These are phyloP conservation scores for Rhinogobio ventralis DNA, from an alignment of 2,797 vertebrate species.

Conservation along the genomic window DNA sequence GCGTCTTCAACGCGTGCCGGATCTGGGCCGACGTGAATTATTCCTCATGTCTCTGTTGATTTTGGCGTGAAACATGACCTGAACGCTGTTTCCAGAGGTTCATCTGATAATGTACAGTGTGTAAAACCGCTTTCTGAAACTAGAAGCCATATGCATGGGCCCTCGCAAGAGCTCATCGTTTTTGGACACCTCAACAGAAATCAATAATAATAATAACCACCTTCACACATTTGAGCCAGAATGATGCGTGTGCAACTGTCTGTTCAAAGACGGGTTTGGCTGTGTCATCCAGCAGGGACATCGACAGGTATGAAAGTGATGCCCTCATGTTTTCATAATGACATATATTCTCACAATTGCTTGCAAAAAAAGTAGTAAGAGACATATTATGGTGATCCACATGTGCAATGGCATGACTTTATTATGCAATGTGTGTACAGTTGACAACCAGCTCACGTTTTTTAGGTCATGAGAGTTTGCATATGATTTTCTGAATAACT, in stretches of 20 bases:
- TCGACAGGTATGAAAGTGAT: no score
- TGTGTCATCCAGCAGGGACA: conserved; percentile 23
- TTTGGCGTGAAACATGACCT: not conserved
- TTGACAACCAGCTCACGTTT: not conserved
- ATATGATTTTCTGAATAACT: not conserved
- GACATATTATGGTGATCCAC: conserved; percentile 46
- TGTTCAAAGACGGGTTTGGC: conserved; percentile 55
- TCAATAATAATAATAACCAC: conserved; percentile 22
- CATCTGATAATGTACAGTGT: conserved; percentile 38
- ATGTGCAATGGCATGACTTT: conserved; percentile 61
- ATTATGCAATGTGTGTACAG: conserved; percentile 56
- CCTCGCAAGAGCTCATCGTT: conserved; percentile 42
- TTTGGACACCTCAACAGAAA: conserved; percentile 44
- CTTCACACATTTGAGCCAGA: conserved; percentile 22
- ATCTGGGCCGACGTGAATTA: not conserved
- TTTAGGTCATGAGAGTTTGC: not conserved
- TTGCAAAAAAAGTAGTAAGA: conserved; percentile 43
- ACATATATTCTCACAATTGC: conserved; percentile 44
- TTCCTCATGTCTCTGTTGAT: not conserved
- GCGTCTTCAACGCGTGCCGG: no score
- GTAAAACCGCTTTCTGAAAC: conserved; percentile 37
- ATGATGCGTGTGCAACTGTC: conserved; percentile 42
- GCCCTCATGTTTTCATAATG: conserved; percentile 39
- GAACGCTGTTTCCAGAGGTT: conserved; percentile 1
- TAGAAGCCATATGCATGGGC: conserved; percentile 59